Base-by-base conservation (phyloP, 2,113 vertebrate species). In the Mugil cephalus region DNA sequence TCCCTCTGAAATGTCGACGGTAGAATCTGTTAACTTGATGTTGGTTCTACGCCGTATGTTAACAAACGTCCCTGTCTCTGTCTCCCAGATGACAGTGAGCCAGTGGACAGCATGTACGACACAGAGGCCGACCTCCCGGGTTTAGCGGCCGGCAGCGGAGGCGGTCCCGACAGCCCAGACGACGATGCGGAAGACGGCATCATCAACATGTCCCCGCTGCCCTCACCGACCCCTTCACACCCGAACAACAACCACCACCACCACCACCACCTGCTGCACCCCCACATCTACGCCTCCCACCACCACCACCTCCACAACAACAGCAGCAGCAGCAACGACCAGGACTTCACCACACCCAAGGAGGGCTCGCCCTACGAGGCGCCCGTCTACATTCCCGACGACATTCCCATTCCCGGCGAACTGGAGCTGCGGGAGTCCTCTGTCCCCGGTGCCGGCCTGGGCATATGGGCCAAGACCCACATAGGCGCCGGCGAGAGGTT, bases 321-420 rank as follows among this genome's bases (percentile, higher is more conserved):
- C 67, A 89, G 84, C 83, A 89, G 86, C 88, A 91, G 86, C 86
- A 89, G 86, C 80, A 89, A 89, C 24, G 89, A 92, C 60, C 96
- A 99, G 93, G 96, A 97, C 94, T 98, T 97, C 95, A 97, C 96
- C 94, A 98, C 96, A 63, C 96, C 97, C 87, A 99, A 99, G 92
- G 97, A 99, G 91, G 97, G 97, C 83, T 99, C 98, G n/a, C 97
- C 97, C 13, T 99, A 99, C 2, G 97, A 98, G 92, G 97, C 97
- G 53, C 97, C 98, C 0, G 98, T 99, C 95, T 99, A 98, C 96
- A 98, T 99, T 95, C 97, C 98, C 0, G 98, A 99, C 42, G 98
- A 99, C 95, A 98, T 99, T 95, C 97, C 97, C 77, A 95, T 99
- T 90, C 98, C 98, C 9, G 83, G 94, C 4, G 96, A 98, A 88